A percentile compares a stretch with the other conserved stretches of the same genome.
Conservation (phyloP, 2,113 vertebrate genomes). For the Equus przewalskii region DNA sequence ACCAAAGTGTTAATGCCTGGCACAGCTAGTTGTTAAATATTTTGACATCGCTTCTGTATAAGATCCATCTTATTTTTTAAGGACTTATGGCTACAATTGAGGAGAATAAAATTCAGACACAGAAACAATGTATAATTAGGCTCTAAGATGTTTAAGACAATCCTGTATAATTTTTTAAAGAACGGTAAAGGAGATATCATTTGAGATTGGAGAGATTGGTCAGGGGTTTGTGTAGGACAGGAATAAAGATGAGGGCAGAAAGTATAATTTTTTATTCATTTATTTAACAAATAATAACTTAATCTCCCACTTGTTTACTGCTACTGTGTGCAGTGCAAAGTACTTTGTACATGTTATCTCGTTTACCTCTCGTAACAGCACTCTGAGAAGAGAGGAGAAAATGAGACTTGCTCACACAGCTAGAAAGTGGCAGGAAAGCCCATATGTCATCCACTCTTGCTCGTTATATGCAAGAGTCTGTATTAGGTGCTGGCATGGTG, state of each 20-base stretch:
- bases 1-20: background rate
- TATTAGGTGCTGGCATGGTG: background rate
- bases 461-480: too few relatives aligned
- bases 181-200: background rate
- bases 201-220: background rate
- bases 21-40: background rate
- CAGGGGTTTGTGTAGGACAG: background rate
- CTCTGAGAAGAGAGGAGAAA: background rate
- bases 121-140: slow-evolving; percentile 40
- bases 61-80: slow-evolving; percentile 17
- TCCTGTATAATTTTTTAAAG: background rate
- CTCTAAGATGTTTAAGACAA: background rate
- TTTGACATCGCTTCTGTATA: background rate
- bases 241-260: background rate
- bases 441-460: background rate
- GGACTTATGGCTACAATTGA: background rate
- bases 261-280: background rate
- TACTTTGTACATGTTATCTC: background rate
- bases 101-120: background rate
- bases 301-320: background rate
- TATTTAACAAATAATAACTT: background rate
- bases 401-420: background rate
- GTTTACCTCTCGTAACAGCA: background rate
- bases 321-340: background rate
- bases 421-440: background rate